phyloP scores from a whole-genome alignment of 1,140 invertebrate species.

The Macrobrachium rosenbergii region DNA sequence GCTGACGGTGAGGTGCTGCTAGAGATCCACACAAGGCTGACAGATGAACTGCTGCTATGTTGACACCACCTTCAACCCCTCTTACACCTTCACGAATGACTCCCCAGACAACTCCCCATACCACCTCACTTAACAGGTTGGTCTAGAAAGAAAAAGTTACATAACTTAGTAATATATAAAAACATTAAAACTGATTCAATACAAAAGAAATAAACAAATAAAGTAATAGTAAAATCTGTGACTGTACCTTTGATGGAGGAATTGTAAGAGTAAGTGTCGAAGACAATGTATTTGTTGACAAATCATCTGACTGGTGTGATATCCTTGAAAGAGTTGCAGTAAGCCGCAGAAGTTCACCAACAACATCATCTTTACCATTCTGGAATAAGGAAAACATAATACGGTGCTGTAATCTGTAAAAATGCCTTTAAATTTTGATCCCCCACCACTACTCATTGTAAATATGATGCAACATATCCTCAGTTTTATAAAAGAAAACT shows the following conservation, averaged over 20 bases:
- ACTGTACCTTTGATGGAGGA: conserved; percentile 39
- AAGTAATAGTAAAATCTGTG: background rate
- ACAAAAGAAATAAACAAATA: background rate
- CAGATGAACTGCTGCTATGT: conserved; percentile 53
- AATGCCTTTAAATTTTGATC: background rate
- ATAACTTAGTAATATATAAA: background rate
- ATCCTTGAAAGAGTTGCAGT: conserved; percentile 38
- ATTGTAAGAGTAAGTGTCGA: conserved; percentile 40
- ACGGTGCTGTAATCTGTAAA: background rate
- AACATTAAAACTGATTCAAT: background rate
- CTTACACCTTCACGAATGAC: conserved; percentile 38
- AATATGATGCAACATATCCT: no score
- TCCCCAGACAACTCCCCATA: conserved; percentile 51
- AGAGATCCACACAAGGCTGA: conserved; percentile 43
- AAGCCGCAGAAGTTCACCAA: conserved; percentile 40
- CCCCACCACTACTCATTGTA: no score
- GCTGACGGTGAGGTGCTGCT: conserved; percentile 39
- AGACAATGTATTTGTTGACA: conserved; percentile 24
- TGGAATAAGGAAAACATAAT: background rate
- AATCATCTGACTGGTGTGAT: conserved; percentile 25
- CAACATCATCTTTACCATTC: conserved; percentile 48
- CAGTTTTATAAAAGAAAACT: no score
- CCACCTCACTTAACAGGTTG: conserved; percentile 39
- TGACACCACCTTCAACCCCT: conserved; percentile 50
- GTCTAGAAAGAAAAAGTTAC: conserved; percentile 33